phyloP scores from a whole-genome alignment of 2,888 invertebrate species.

The Trichacis sp. region DNA sequence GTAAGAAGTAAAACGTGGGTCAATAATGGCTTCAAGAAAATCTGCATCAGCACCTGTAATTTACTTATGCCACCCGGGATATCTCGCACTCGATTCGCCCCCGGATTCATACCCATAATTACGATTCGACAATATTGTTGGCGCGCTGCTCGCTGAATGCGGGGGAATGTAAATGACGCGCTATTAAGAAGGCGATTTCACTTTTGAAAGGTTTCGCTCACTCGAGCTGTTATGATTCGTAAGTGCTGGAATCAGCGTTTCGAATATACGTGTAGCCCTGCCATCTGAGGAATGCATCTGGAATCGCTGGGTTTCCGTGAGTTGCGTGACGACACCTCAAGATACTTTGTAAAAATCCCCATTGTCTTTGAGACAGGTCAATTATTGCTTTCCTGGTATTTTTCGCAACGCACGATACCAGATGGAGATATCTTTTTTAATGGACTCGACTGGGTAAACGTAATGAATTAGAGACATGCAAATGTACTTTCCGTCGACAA shows the following conservation, averaged over 20 bases:
- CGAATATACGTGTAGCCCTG: constrained; percentile 21
- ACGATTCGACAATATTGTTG: constrained; percentile 40
- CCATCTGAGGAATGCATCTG: constrained; percentile 43
- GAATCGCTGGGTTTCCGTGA: constrained; percentile 59
- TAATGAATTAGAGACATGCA: background rate
- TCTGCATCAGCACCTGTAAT: constrained; percentile 57
- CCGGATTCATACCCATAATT: constrained; percentile 54
- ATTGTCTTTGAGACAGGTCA: constrained; percentile 63
- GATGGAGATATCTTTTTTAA: constrained; percentile 1
- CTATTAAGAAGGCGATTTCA: constrained; percentile 27
- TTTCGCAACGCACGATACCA: constrained; percentile 3
- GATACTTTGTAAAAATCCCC: constrained; percentile 50
- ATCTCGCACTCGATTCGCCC: constrained; percentile 49
- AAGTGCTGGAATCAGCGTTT: constrained; percentile 20
- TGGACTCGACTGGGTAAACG: background rate
- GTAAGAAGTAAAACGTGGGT: too few species aligned
- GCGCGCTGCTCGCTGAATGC: constrained; percentile 16
- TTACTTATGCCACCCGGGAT: constrained; percentile 52
- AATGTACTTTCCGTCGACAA: background rate
- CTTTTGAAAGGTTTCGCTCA: constrained; percentile 11
- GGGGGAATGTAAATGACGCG: constrained; percentile 19
- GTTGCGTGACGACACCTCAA: constrained; percentile 56
- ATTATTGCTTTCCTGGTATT: constrained; percentile 64
- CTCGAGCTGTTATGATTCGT: constrained; percentile 16
- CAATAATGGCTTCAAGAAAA: too few species aligned